Evolutionary conservation across 2,113 vertebrate species (phyloP).

Genomic region (Monarcha castaneiventris): DNA sequence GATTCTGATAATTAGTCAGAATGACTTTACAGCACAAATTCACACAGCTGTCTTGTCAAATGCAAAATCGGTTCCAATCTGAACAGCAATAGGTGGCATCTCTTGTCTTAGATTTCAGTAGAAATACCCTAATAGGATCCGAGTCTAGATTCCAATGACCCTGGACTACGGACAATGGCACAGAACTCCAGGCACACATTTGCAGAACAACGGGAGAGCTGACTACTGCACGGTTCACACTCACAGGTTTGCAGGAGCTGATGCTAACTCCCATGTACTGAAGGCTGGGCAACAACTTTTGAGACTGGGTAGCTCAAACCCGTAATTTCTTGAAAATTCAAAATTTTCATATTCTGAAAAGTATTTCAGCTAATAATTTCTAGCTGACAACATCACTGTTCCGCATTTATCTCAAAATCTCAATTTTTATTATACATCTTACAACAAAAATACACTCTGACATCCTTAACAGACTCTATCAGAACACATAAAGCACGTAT

Average conservation of each 20-base stretch:
- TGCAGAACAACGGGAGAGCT: fast-evolving
- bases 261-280: fast-evolving
- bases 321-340: neutral
- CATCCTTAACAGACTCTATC: neutral
- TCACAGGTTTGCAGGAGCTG: neutral
- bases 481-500: fast-evolving
- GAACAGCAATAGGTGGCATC: neutral
- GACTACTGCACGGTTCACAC: fast-evolving
- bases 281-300: neutral
- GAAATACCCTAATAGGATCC: neutral
- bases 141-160: neutral
- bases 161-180: neutral
- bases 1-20: neutral
- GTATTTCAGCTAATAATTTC: no score
- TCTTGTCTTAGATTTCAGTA: neutral
- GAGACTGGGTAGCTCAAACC: fast-evolving
- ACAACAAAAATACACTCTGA: neutral
- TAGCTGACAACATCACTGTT: neutral
- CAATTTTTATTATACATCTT: neutral
- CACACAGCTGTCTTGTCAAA: neutral
- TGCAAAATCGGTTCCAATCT: neutral
- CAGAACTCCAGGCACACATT: fast-evolving
- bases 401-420: neutral
- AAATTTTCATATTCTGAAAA: no score
- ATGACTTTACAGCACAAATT: neutral